Percentiles rank a stretch among this genome's conserved stretches.
phyloP scores from a whole-genome alignment of 1,140 invertebrate genomes.

The Paraescarpia echinospica region DNA sequence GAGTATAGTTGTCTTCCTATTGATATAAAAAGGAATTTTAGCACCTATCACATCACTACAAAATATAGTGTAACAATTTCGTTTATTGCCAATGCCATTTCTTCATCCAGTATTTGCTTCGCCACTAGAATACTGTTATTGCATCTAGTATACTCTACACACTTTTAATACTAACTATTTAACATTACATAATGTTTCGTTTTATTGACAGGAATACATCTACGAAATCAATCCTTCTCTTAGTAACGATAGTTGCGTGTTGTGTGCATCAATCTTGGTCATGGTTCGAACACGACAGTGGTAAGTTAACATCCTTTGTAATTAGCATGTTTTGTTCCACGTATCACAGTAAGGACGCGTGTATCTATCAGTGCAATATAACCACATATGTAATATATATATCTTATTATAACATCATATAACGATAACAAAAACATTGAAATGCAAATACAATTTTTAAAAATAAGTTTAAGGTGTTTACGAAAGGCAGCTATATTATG shows the following conservation, averaged over 20 bases:
- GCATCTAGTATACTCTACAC: not conserved
- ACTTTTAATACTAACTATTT: not conserved
- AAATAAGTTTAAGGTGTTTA: not conserved
- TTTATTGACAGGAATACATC: not conserved
- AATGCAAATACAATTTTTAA: not conserved
- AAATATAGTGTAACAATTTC: not conserved
- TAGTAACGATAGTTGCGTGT: not conserved
- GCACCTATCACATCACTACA: not conserved
- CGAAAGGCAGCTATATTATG: not conserved
- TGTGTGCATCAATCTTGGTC: not conserved
- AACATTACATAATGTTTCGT: not conserved
- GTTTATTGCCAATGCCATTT: not conserved
- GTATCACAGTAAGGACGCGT: not conserved
- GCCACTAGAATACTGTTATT: not conserved
- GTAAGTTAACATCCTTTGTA: not conserved
- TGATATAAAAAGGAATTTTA: too few species aligned
- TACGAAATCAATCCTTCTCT: not conserved
- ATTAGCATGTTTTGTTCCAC: not conserved
- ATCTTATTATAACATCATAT: too few species aligned
- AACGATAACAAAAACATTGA: not conserved
- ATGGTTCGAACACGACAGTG: not conserved
- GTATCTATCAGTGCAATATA: not conserved
- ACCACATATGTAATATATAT: not conserved
- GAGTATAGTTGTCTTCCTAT: too few species aligned
- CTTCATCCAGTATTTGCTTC: not conserved